These are phyloP conservation scores for Aspidiotus rigidus DNA, from an alignment of 2,888 invertebrate genomes.

Conservation along the genomic window DNA sequence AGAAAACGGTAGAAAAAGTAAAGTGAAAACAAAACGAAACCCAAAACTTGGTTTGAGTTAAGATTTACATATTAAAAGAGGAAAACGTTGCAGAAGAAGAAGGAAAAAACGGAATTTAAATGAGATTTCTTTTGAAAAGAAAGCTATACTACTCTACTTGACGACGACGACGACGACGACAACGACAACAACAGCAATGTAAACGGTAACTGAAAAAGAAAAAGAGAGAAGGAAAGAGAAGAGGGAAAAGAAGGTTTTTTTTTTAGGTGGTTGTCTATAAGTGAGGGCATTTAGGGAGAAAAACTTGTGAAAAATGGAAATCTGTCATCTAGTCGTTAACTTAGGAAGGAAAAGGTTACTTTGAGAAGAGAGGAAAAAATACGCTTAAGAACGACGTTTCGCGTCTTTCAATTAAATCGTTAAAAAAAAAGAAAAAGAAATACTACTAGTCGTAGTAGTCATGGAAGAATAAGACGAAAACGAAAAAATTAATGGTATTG, in stretches of 20 bases:
- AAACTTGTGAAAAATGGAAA: conserved; percentile 34
- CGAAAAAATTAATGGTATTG: conserved; percentile 31
- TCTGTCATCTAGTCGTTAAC: conserved; percentile 34
- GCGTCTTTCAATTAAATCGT: conserved; percentile 34
- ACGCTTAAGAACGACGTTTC: conserved; percentile 32
- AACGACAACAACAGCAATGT: too few relatives aligned
- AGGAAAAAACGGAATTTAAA: conserved; percentile 28
- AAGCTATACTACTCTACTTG: too few relatives aligned
- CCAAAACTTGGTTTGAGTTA: conserved; percentile 30
- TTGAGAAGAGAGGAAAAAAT: conserved; percentile 24
- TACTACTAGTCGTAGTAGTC: not conserved
- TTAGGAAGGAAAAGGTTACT: conserved; percentile 29
- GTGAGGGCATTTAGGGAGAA: conserved; percentile 31
- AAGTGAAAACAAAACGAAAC: conserved; percentile 33
- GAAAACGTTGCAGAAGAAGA: conserved; percentile 6
- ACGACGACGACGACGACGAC: too few relatives aligned
- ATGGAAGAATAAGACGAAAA: conserved; percentile 7
- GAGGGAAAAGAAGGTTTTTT: not conserved
- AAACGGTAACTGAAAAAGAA: conserved; percentile 15
- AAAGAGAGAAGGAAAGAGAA: conserved; percentile 6
- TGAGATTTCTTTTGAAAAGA: conserved; percentile 26
- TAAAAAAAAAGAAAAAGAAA: conserved; percentile 18
- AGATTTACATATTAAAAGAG: conserved; percentile 32
- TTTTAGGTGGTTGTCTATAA: conserved; percentile 32
- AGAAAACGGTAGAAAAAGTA: conserved; percentile 22